A percentile compares a stretch with the other conserved stretches of the same genome.
These are phyloP conservation scores for Diplodus sargus DNA, from an alignment of 2,797 vertebrate species.

Conservation along the genomic window DNA sequence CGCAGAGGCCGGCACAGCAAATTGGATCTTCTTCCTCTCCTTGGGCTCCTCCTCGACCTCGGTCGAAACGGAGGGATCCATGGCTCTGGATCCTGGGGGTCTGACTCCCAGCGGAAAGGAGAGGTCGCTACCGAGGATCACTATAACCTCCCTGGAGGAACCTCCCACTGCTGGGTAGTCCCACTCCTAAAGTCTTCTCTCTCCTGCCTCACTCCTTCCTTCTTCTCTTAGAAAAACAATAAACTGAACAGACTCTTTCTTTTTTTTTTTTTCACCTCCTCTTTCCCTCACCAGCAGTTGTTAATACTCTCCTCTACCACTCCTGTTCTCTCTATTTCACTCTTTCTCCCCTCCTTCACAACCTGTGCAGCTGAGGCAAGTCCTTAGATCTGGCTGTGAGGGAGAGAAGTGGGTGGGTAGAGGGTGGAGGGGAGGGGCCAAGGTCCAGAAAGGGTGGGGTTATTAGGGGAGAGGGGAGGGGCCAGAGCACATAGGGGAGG, in stretches of 20 bases:
- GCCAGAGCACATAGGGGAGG: conserved; percentile 41
- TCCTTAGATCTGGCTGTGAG: conserved; percentile 78
- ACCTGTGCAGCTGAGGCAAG: conserved; percentile 75
- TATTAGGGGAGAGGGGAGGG: conserved; percentile 40
- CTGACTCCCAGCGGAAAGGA: conserved; percentile 61
- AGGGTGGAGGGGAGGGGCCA: conserved; percentile 44
- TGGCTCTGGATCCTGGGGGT: conserved; percentile 68
- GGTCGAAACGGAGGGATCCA: conserved; percentile 80
- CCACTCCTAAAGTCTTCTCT: conserved; percentile 52
- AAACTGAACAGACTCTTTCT: conserved; percentile 19
- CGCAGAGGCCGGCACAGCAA: conserved; percentile 87
- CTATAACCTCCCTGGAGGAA: conserved; percentile 63
- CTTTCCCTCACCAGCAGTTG: conserved; percentile 33
- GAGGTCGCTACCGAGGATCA: conserved; percentile 41
- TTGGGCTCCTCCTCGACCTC: conserved; percentile 87
- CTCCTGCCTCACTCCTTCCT: conserved; percentile 46
- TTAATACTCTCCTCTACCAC: conserved; percentile 25
- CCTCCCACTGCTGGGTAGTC: conserved; percentile 62
- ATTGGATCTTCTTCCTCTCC: conserved; percentile 96
- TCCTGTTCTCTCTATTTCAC: conserved; percentile 34
- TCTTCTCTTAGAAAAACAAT: conserved; percentile 1
- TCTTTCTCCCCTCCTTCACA: conserved; percentile 54
- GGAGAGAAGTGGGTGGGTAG: conserved; percentile 66
- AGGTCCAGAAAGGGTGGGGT: conserved; percentile 52
- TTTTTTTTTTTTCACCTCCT: conserved; percentile 23